Evolutionary conservation across 1,140 invertebrate genomes (phyloP).

Genomic region (Apis dorsata): DNA sequence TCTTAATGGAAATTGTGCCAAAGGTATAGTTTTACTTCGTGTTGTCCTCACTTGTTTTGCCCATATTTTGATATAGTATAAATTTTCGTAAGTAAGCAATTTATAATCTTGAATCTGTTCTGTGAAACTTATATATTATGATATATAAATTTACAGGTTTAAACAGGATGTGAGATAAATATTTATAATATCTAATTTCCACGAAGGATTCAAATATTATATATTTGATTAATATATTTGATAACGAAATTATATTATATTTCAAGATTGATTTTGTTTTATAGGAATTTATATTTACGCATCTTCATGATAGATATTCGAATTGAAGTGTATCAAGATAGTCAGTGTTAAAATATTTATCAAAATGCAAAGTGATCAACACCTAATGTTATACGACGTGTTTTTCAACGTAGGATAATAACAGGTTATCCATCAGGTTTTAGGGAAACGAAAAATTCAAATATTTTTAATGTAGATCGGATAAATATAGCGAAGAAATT

Average conservation of each 20-base stretch:
- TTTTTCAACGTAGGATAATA: not conserved
- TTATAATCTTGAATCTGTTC: not conserved
- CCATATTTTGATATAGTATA: not conserved
- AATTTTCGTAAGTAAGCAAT: not conserved
- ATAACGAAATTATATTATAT: not conserved
- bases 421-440: too few species aligned
- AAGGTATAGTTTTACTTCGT: too few species aligned
- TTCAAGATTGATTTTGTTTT: not conserved
- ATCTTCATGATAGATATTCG: not conserved
- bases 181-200: not conserved
- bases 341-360: not conserved
- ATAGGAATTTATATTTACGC: not conserved
- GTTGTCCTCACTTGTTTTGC: not conserved
- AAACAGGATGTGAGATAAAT: not conserved
- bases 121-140: not conserved
- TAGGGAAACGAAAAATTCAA: too few species aligned
- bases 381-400: not conserved
- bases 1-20: too few species aligned
- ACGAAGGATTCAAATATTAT: too few species aligned
- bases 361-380: not conserved
- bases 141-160: too few species aligned
- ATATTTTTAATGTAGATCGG: too few species aligned
- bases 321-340: not conserved
- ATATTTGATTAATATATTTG: too few species aligned
- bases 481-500: too few species aligned